These are phyloP conservation scores for Acridotheres tristis DNA, from an alignment of 2,797 vertebrate species.

Conservation along the genomic window DNA sequence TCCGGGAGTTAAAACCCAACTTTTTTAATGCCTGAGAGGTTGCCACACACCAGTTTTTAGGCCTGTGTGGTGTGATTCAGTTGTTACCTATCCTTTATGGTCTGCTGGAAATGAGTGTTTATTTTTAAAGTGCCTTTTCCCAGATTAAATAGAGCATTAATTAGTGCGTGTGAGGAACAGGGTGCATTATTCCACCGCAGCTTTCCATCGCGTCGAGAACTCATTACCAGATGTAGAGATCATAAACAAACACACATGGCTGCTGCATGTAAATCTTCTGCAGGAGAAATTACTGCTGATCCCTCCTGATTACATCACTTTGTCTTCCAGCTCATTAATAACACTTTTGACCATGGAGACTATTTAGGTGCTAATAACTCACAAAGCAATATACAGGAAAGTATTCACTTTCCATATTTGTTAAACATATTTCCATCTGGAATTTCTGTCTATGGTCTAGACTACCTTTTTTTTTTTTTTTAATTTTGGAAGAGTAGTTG, in stretches of 20 bases:
- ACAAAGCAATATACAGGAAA: neutral
- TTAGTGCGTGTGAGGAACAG: slow-evolving; percentile 22
- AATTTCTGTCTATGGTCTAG: neutral
- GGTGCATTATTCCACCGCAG: slow-evolving; percentile 8
- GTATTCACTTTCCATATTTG: neutral
- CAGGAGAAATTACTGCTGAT: slow-evolving; percentile 44
- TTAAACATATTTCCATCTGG: slow-evolving; percentile 12
- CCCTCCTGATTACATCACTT: slow-evolving; percentile 20
- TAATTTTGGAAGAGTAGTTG: neutral
- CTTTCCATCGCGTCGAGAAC: slow-evolving; percentile 38
- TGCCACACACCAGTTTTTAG: neutral
- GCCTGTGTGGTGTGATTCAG: neutral
- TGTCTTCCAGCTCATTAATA: slow-evolving; percentile 43
- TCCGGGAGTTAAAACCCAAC: neutral
- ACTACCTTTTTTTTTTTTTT: neutral
- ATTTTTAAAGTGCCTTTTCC: slow-evolving; percentile 45
- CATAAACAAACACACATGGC: slow-evolving; percentile 59
- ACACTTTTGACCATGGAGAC: neutral
- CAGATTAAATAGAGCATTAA: slow-evolving; percentile 37
- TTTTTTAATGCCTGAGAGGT: neutral
- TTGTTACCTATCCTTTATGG: slow-evolving; percentile 14
- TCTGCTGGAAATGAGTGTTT: slow-evolving; percentile 39
- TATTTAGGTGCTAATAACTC: slow-evolving; percentile 25
- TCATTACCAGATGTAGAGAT: slow-evolving; percentile 49
- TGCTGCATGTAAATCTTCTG: slow-evolving; percentile 38